phyloP scores from a whole-genome alignment of 2,888 invertebrate genomes.

The Kryphioiulus occultus region DNA sequence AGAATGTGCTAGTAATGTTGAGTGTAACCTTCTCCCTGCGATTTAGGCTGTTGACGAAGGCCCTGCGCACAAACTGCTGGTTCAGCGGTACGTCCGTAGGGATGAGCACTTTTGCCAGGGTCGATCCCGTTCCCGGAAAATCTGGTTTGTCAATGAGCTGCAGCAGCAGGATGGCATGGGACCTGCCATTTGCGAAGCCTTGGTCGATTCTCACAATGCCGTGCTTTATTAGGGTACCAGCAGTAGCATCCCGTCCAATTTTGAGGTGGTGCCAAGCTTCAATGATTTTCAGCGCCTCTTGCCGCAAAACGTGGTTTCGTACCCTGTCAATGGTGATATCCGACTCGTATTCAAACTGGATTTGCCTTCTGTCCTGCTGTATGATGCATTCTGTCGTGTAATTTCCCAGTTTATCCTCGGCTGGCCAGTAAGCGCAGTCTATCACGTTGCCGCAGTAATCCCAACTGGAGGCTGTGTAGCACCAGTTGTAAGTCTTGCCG shows the following conservation, averaged over 20 bases:
- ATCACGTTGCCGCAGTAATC: background rate
- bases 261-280: background rate
- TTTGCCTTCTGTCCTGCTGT: background rate
- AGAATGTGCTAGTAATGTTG: background rate
- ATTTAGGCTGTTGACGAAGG: background rate
- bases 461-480: constrained; percentile 1
- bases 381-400: background rate
- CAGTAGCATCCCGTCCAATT: background rate
- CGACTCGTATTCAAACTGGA: background rate
- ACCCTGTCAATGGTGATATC: background rate
- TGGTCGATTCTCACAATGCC: background rate
- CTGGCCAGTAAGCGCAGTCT: background rate
- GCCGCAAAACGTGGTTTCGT: background rate
- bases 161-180: background rate
- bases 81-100: background rate
- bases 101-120: background rate
- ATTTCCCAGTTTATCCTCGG: background rate
- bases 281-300: background rate
- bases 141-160: constrained; percentile 12
- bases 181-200: background rate
- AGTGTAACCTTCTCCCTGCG: constrained; percentile 13
- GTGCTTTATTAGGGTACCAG: background rate
- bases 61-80: background rate
- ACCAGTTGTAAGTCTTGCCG: background rate
- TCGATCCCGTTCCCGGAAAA: background rate